Base-by-base conservation (phyloP, 1,140 invertebrate species). In the Holotrichia oblita region DNA sequence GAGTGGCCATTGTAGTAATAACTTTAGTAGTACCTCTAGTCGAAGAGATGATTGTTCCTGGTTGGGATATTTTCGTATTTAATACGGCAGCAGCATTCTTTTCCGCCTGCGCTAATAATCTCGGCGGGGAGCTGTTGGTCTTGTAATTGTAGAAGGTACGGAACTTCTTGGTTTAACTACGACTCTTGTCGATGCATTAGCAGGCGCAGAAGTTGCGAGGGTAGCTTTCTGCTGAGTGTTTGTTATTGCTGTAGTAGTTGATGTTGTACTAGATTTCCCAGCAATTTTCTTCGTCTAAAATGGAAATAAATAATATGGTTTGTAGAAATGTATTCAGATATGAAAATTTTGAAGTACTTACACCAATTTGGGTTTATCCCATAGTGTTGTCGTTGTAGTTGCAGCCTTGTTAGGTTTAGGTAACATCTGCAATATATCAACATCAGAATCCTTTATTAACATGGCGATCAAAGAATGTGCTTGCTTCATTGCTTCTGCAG, bases 381-480 rank as follows among this genome's bases (percentile, higher is more conserved):
- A 92, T 24, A 89, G 87, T 22, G 89, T 88, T 8, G 88, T 87
- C 6, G 87, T 84, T 27, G 88, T 84, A 0, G 89, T 82, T 59
- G 87, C 81, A 40, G 88, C 86, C 79, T 90, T 89, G 78, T 92
- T 92, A 22, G 90, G 89, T 87, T 94, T 90, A 80, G 93, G 92
- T 82, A 98, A 86, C 88, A 98, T 93, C 86, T 96, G 94, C 79
- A 92, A 87, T 81, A 98, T 93, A 86, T 99, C 97, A 7, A 95
- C 95, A 79, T 99, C 97, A 6, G 97, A 95, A 89, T 98, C 97
- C 87, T 96, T 95, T 79, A 98, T 96, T 73, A 98, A 89, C 14
- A 94, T 91, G 55, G 93, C 91, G 79, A 98, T 98, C 76, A 98
- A 89, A 77, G 90, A 90, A 83, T 96, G 93, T 72, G 97, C 97